Evolutionary conservation across 2,797 vertebrate species (phyloP).

Genomic region (Netta rufina): DNA sequence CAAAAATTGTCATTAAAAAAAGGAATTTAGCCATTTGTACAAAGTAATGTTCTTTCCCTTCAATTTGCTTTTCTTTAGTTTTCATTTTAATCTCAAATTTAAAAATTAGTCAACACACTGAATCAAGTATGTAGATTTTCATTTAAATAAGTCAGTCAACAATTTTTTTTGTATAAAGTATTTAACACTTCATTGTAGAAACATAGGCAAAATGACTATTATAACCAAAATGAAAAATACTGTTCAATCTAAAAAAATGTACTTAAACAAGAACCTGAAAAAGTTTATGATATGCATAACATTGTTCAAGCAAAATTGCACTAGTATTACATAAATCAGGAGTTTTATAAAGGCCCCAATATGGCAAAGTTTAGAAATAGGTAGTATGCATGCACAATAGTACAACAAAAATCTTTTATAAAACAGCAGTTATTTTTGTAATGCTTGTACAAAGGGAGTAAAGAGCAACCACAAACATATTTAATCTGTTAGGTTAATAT

Average conservation of each 20-base stretch:
- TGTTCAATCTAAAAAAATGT: conserved; percentile 82
- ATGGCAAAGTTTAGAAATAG: conserved; percentile 88
- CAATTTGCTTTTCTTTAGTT: neutral
- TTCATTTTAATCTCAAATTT: conserved; percentile 42
- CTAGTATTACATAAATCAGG: conserved; percentile 84
- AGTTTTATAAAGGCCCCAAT: conserved; percentile 85
- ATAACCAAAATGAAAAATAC: conserved; percentile 84
- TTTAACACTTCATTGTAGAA: conserved; percentile 84
- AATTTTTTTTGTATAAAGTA: conserved; percentile 80
- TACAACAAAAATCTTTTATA: conserved; percentile 86
- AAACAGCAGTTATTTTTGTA: conserved; percentile 83
- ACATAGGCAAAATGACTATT: conserved; percentile 84
- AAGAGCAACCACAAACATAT: conserved; percentile 85
- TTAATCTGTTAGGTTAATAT: conserved; percentile 84
- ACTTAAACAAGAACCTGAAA: conserved; percentile 83
- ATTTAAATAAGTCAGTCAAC: conserved; percentile 83
- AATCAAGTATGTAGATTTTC: conserved; percentile 79
- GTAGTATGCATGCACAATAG: conserved; percentile 87
- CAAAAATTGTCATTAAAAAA: conserved; percentile 34
- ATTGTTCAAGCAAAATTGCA: conserved; percentile 84
- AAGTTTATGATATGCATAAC: conserved; percentile 83
- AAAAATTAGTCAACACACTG: conserved; percentile 76
- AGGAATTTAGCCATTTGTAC: conserved; percentile 22
- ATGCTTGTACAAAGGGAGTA: conserved; percentile 84
- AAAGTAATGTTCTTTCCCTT: neutral